phyloP scores from a whole-genome alignment of 2,888 invertebrate species.

The Xestoiulus laeticollis region DNA sequence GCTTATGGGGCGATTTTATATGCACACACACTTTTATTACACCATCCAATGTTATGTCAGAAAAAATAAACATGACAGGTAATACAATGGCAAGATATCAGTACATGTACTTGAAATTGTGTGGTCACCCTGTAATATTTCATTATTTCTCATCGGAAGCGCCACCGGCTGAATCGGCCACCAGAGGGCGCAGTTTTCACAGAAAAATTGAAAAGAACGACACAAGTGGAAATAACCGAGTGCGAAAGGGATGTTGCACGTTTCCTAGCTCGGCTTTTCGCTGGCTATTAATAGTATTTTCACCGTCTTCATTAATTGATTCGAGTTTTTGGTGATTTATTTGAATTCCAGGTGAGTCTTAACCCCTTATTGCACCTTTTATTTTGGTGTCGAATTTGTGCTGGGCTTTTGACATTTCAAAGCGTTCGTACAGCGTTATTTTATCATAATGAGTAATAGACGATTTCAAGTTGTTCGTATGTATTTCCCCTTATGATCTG shows the following conservation, averaged over 20 bases:
- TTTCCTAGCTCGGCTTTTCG: background rate
- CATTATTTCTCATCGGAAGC: background rate
- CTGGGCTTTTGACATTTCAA: background rate
- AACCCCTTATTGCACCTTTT: background rate
- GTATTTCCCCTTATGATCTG: background rate
- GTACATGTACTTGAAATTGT: too few species aligned
- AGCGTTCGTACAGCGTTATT: background rate
- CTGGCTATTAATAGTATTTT: background rate
- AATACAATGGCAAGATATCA: too few species aligned
- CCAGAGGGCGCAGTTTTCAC: background rate
- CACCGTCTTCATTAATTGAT: background rate
- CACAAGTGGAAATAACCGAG: background rate
- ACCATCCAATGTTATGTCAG: too few species aligned
- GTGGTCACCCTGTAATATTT: background rate
- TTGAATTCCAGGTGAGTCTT: background rate
- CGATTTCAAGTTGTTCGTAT: background rate
- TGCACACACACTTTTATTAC: too few species aligned
- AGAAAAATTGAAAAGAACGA: constrained; percentile 24
- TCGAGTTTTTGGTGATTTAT: background rate
- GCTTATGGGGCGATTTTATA: too few species aligned
- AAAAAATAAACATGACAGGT: too few species aligned
- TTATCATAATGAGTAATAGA: background rate
- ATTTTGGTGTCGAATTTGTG: background rate
- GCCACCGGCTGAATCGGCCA: background rate
- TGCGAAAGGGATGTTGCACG: background rate